phyloP scores from a whole-genome alignment of 2,888 invertebrate species.

The Alcis repandata region DNA sequence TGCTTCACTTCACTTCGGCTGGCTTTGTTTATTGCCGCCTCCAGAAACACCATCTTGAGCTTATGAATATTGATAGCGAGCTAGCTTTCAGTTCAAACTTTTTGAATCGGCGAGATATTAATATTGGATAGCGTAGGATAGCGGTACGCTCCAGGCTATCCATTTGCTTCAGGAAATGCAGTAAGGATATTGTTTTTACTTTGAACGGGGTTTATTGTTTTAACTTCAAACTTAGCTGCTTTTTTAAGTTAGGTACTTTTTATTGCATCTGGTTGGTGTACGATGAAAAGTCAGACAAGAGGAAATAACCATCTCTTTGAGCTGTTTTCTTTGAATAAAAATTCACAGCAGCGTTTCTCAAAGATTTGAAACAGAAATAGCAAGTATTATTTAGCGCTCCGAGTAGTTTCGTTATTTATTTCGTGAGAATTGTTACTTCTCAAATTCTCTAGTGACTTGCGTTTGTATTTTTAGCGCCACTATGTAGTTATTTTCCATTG shows the following conservation, averaged over 20 bases:
- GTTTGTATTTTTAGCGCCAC: constrained; percentile 40
- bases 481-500: constrained; percentile 42
- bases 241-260: constrained; percentile 19
- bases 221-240: constrained; percentile 32
- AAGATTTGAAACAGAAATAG: background rate
- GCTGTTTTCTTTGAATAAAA: constrained; percentile 2
- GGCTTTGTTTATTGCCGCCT: constrained; percentile 81
- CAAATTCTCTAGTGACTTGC: constrained; percentile 32
- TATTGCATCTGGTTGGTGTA: constrained; percentile 16
- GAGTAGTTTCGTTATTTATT: background rate
- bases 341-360: background rate
- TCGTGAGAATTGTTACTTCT: constrained; percentile 39
- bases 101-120: constrained; percentile 73
- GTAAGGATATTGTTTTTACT: constrained; percentile 39
- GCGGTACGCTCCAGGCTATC: constrained; percentile 58
- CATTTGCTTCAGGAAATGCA: constrained; percentile 54
- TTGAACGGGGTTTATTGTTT: constrained; percentile 40
- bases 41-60: constrained; percentile 75
- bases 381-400: background rate
- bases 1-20: constrained; percentile 67
- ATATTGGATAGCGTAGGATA: constrained; percentile 66
- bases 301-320: background rate
- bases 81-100: constrained; percentile 73
- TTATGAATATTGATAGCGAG: constrained; percentile 84
- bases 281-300: constrained; percentile 12